Conservation (phyloP, 1,140 invertebrate species). For the Solenopsis fugax region DNA sequence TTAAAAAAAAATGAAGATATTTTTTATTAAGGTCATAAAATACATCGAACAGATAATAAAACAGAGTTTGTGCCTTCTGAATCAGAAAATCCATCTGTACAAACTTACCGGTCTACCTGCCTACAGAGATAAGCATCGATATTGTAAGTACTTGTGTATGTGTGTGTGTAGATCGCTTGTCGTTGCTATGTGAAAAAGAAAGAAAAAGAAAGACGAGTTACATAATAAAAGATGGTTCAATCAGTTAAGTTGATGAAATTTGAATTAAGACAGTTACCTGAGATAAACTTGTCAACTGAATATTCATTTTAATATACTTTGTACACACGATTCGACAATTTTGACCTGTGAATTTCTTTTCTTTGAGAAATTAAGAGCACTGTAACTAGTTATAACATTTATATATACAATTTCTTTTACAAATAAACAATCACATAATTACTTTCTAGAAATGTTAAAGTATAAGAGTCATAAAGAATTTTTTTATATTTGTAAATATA, state of each 20-base stretch:
- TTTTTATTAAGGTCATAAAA: background rate
- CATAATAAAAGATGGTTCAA: background rate
- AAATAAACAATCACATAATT: too few relatives aligned
- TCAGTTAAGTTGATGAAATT: background rate
- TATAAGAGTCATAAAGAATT: too few relatives aligned
- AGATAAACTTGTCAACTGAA: background rate
- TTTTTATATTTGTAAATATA: too few relatives aligned
- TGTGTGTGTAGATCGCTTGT: too few relatives aligned
- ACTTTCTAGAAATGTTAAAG: too few relatives aligned
- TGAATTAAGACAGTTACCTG: background rate
- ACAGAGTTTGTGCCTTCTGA: background rate
- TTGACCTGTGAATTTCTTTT: too few relatives aligned
- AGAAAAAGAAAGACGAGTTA: background rate
- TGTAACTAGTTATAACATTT: too few relatives aligned
- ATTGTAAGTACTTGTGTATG: background rate
- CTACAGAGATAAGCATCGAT: background rate
- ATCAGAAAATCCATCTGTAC: background rate
- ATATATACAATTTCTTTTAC: too few relatives aligned
- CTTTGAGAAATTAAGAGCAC: too few relatives aligned
- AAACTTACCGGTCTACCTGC: background rate
- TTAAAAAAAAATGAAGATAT: background rate
- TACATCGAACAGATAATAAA: background rate
- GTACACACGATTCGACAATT: too few relatives aligned
- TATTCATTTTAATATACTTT: background rate
- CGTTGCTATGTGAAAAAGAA: background rate